A percentile compares a stretch with the other conserved stretches of the same genome.
Evolutionary conservation across 2,888 invertebrate species (phyloP).

Genomic region (Chaitophorus viminalis): DNA sequence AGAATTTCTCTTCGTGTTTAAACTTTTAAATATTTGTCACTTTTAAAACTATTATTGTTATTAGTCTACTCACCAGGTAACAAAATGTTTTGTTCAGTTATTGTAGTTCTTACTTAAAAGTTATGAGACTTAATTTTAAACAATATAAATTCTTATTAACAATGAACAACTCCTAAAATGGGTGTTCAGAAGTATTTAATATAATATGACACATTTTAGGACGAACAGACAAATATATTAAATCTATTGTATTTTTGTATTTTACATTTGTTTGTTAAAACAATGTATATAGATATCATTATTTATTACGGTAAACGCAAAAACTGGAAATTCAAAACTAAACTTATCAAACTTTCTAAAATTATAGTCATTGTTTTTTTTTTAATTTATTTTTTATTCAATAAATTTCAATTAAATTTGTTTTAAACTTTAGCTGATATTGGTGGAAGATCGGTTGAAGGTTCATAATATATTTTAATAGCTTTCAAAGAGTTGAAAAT

Average conservation of each 20-base stretch:
- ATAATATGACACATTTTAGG: no score
- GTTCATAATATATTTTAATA: neutral
- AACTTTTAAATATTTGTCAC: neutral
- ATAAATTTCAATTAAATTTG: constrained; percentile 1
- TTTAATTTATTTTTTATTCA: neutral
- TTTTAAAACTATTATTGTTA: neutral
- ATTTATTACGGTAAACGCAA: neutral
- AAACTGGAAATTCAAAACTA: neutral
- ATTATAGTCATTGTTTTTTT: neutral
- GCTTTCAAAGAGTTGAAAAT: neutral
- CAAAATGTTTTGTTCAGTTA: no score
- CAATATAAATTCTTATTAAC: no score
- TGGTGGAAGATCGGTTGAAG: neutral
- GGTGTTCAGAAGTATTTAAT: neutral
- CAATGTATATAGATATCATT: neutral
- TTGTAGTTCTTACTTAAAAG: no score
- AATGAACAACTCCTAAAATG: neutral
- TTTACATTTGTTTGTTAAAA: neutral
- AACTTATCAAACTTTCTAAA: neutral
- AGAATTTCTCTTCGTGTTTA: neutral
- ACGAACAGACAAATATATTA: no score
- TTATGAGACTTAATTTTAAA: no score
- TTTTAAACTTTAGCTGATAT: neutral
- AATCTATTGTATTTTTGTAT: neutral
- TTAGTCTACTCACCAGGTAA: neutral